phyloP scores from a whole-genome alignment of 2,113 vertebrate species.

The Alligator mississippiensis region DNA sequence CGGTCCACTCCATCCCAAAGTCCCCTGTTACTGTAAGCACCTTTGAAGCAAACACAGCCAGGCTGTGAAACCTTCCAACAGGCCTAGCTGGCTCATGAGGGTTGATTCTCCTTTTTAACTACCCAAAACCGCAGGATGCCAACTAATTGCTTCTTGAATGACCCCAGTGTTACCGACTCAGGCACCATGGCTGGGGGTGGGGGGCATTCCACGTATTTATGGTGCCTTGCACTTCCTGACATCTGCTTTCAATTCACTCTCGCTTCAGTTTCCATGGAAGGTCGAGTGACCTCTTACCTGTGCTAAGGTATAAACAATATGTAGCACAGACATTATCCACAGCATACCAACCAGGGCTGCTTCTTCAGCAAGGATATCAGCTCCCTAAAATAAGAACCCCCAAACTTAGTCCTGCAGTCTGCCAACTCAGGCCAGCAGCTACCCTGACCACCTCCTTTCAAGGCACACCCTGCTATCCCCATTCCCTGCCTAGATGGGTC shows the following conservation, averaged over 20 bases:
- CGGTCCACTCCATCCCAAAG: neutral
- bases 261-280: slow-evolving; percentile 22
- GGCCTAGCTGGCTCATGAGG: slow-evolving; percentile 22
- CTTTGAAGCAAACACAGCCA: neutral
- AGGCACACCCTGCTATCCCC: neutral
- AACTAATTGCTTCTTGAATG: slow-evolving; percentile 49
- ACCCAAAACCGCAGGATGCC: slow-evolving; percentile 40
- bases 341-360: neutral
- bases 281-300: slow-evolving; percentile 63
- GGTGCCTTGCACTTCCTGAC: slow-evolving; percentile 69
- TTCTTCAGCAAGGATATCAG: neutral
- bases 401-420: neutral
- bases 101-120: slow-evolving; percentile 6
- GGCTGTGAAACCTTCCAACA: slow-evolving; percentile 10
- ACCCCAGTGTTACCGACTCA: slow-evolving; percentile 49
- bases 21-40: slow-evolving; percentile 20
- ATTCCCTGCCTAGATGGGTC: too few species aligned
- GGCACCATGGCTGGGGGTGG: slow-evolving; percentile 23
- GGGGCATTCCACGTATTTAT: slow-evolving; percentile 54
- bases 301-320: slow-evolving; percentile 31
- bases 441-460: rapidly evolving
- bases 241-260: slow-evolving; percentile 67
- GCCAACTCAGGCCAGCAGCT: rapidly evolving
- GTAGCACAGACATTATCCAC: neutral
- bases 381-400: rapidly evolving